Base-by-base conservation (phyloP, 2,113 vertebrate species). In the Esox niger region DNA sequence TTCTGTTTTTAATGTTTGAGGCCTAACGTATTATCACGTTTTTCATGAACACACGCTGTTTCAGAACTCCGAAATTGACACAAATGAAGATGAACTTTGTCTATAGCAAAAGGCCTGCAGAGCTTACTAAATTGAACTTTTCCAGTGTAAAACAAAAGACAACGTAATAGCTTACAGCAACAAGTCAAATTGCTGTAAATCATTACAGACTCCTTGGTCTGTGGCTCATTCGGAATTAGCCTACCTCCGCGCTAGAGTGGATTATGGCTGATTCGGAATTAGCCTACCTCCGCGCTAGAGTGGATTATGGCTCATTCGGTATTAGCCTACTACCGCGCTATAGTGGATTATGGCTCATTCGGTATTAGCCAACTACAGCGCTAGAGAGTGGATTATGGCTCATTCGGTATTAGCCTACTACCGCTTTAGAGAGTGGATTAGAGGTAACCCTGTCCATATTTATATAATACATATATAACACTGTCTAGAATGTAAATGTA, bases 401-500 rank as follows among this genome's bases (percentile, higher is more conserved):
- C 70, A 77, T 29, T 56, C 60, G 25, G n/a, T n/a, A n/a, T n/a
- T n/a, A 60, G 62, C 62, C 58, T 62, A 43, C 38, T 5, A 74
- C 43, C 20, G 47, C n/a, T n/a, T 32, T 68, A 52, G 47, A 80
- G 79, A 86, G 78, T 79, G 78, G 76, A 79, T 81, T 82, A 82
- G 79, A 71, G 79, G 74, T 68, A 6, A 27, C 59, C 74, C 59
- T 65, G 61, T 25, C 73, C 71, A 66, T 81, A 84, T 83, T 87
- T 80, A 76, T 66, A 68, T 69, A 78, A 49, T 57, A 35, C 69
- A 7, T 60, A 61, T 32, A 52, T 70, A 81, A 69, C 75, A 73
- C 73, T 72, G 74, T 61, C 73, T 58, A 61, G 69, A 71, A 71
- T 77, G 82, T 82, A 88, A 71, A 87, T 86, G 77, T 73, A 82